Percentiles rank a stretch among this genome's conserved stretches.
These are phyloP conservation scores for Penaeus japonicus DNA, from an alignment of 1,140 invertebrate genomes.

Conservation along the genomic window DNA sequence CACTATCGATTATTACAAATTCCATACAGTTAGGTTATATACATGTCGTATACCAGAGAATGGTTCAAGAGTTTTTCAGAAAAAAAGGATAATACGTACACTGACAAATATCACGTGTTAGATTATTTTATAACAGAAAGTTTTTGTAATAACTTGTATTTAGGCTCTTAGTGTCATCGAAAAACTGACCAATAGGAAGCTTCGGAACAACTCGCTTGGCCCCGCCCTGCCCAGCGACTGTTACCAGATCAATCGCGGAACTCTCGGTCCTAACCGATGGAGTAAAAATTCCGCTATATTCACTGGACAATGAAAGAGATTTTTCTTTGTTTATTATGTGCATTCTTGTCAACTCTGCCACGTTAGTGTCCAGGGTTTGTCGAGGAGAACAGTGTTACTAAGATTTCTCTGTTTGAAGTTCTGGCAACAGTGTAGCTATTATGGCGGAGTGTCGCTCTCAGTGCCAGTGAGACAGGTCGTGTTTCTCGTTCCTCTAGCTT, in stretches of 20 bases:
- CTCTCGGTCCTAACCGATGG: not conserved
- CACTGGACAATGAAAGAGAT: no score
- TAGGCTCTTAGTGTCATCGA: not conserved
- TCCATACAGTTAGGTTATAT: no score
- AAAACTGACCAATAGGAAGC: not conserved
- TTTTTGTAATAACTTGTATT: not conserved
- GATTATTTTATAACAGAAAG: not conserved
- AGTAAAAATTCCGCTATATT: no score
- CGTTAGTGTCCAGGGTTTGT: no score
- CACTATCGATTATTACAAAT: no score
- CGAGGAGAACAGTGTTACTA: no score
- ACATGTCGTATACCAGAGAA: no score
- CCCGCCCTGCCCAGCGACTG: constrained; percentile 24
- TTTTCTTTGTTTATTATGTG: no score
- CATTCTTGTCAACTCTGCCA: no score
- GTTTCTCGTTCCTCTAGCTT: constrained; percentile 32
- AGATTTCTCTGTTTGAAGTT: no score
- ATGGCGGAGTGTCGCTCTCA: constrained; percentile 46
- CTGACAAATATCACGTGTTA: not conserved
- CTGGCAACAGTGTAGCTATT: constrained; percentile 40
- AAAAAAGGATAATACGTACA: no score
- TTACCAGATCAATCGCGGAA: constrained; percentile 6
- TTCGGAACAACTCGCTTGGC: constrained; percentile 41
- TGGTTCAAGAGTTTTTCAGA: no score
- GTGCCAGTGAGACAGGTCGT: constrained; percentile 36